A percentile compares a stretch with the other conserved stretches of the same genome.
Conservation (phyloP, 1,140 invertebrate genomes). For the Whitmania pigra region DNA sequence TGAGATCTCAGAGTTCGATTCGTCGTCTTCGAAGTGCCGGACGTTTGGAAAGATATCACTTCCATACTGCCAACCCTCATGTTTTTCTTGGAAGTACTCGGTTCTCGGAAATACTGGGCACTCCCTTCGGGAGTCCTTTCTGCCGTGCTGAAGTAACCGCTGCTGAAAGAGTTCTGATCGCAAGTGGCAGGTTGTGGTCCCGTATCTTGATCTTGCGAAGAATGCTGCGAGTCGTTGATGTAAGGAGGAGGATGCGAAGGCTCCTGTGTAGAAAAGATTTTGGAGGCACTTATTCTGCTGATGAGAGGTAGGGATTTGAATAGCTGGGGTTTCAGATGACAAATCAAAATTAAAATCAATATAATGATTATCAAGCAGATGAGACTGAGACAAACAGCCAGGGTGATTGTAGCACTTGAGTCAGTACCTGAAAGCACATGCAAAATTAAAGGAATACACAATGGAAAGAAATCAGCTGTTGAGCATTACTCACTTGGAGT, state of each 20-base stretch:
- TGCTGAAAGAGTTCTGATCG: background rate
- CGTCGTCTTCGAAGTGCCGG: background rate
- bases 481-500: background rate
- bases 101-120: too few species aligned
- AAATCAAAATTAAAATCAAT: background rate
- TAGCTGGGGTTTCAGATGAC: background rate
- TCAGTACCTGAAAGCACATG: background rate
- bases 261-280: background rate
- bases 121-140: background rate
- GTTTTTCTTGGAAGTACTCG: background rate
- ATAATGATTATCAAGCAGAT: constrained; percentile 6
- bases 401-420: background rate
- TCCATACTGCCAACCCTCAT: background rate
- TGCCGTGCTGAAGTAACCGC: background rate
- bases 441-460: background rate
- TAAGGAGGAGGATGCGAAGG: background rate
- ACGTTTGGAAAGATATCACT: background rate
- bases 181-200: background rate
- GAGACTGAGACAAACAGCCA: background rate
- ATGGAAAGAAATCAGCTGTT: background rate
- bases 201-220: background rate
- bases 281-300: too few species aligned
- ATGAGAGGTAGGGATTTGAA: too few species aligned
- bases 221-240: background rate
- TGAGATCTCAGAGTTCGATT: background rate